phyloP scores from a whole-genome alignment of 2,113 vertebrate genomes.

The Stigmatopora argus region DNA sequence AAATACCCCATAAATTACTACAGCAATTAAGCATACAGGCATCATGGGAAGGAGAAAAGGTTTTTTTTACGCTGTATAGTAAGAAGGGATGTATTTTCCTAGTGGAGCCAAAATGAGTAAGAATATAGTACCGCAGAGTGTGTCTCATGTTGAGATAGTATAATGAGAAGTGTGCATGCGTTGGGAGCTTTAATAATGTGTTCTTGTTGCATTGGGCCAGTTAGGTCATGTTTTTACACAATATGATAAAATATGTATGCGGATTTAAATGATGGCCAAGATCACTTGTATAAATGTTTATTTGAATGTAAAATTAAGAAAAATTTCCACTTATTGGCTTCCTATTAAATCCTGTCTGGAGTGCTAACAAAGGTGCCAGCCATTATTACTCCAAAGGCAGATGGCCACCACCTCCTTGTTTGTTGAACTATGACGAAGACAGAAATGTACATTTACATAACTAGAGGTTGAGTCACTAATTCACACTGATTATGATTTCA shows the following conservation, averaged over 20 bases:
- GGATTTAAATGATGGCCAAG: not conserved
- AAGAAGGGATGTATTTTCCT: slow-evolving; percentile 1
- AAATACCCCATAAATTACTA: not conserved
- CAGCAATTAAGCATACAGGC: slow-evolving; percentile 2
- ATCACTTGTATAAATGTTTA: slow-evolving; percentile 19
- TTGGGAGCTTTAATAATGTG: not conserved
- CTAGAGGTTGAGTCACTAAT: slow-evolving; percentile 12
- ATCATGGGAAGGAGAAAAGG: slow-evolving; percentile 5
- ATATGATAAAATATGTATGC: slow-evolving; percentile 5
- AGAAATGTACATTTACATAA: slow-evolving; percentile 2
- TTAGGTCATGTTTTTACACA: slow-evolving; percentile 6
- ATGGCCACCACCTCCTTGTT: slow-evolving; percentile 5
- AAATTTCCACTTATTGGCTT: slow-evolving; percentile 10
- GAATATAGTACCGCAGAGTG: slow-evolving; percentile 3
- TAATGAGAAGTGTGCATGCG: slow-evolving; percentile 6
- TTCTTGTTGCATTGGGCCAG: not conserved
- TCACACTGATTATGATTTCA: slow-evolving; percentile 19
- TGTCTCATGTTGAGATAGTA: slow-evolving; percentile 3
- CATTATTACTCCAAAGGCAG: not conserved
- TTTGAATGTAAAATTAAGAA: slow-evolving; percentile 18
- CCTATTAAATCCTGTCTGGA: slow-evolving; percentile 10
- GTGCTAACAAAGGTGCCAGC: slow-evolving; percentile 5
- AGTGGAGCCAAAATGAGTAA: slow-evolving; percentile 1
- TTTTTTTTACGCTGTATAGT: not conserved
- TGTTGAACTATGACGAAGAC: slow-evolving; percentile 7